phyloP scores from a whole-genome alignment of 2,113 vertebrate species.

The Odobenus rosmarus region DNA sequence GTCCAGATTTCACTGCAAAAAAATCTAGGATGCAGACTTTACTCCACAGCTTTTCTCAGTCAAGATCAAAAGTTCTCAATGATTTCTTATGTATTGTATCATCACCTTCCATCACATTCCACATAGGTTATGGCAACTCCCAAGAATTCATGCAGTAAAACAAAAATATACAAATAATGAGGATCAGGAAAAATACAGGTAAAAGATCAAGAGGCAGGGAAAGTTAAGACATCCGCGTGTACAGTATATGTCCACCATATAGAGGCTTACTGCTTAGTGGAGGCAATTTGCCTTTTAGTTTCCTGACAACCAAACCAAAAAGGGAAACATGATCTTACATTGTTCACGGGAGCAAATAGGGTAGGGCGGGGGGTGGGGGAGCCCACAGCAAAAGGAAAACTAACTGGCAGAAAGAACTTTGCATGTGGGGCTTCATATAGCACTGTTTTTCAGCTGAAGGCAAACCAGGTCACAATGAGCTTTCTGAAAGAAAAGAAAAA shows the following conservation, averaged over 20 bases:
- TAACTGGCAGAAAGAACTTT: constrained; percentile 38
- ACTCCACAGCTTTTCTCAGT: constrained; percentile 2
- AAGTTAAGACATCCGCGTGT: background rate
- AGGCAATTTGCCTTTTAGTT: constrained; percentile 20
- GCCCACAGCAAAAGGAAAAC: constrained; percentile 15
- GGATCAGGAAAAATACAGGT: background rate
- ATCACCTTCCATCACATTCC: constrained; percentile 5
- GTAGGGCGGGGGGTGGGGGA: background rate
- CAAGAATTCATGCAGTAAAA: constrained; percentile 31
- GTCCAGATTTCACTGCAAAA: background rate
- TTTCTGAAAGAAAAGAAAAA: background rate
- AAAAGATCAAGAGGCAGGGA: background rate
- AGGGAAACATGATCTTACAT: constrained; percentile 1
- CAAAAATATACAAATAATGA: constrained; percentile 59
- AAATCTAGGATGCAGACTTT: background rate
- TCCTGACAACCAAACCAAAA: constrained; percentile 36
- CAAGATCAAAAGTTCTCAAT: background rate
- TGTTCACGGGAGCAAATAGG: background rate
- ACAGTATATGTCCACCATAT: background rate
- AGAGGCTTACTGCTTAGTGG: background rate
- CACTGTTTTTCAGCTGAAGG: constrained; percentile 7
- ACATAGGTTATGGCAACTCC: background rate
- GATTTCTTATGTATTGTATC: constrained; percentile 18
- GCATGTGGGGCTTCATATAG: background rate
- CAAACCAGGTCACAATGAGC: constrained; percentile 15